Conservation (phyloP, 2,113 vertebrate species). For the Bos javanicus region DNA sequence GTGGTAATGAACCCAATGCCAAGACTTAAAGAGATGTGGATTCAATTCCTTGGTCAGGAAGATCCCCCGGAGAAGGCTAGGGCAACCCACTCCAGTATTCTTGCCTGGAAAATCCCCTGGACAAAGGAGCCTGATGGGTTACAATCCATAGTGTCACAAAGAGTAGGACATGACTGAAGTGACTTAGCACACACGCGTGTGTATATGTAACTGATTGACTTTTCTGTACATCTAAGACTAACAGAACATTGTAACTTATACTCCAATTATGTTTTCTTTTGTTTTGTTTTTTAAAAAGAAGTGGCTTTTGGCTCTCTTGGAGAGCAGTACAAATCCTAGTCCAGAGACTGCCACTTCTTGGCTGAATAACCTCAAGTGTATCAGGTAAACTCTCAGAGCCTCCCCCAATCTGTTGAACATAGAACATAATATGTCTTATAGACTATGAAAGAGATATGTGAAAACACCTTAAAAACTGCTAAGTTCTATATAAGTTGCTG, state of each 20-base stretch:
- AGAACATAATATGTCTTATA: not conserved
- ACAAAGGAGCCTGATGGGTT: not conserved
- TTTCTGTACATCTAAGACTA: not conserved
- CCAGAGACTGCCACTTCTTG: not conserved
- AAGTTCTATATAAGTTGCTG: not conserved
- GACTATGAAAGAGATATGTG: not conserved
- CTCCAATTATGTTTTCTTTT: not conserved
- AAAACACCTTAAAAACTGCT: not conserved
- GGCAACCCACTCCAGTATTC: not conserved
- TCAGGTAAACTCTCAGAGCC: not conserved
- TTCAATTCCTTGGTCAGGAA: not conserved
- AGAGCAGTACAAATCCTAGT: not conserved
- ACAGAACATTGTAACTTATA: not conserved
- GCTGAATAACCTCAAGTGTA: not conserved
- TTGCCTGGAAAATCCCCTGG: not conserved
- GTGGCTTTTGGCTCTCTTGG: not conserved
- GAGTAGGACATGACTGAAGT: not conserved
- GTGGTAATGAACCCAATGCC: not conserved
- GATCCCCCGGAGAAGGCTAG: not conserved
- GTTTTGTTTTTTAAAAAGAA: not conserved
- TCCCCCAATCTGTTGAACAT: not conserved
- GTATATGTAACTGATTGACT: not conserved
- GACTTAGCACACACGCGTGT: rapidly evolving
- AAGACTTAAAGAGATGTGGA: not conserved
- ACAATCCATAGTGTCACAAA: not conserved